These are phyloP conservation scores for Xylocopa sonorina DNA, from an alignment of 1,140 invertebrate genomes.

Conservation along the genomic window DNA sequence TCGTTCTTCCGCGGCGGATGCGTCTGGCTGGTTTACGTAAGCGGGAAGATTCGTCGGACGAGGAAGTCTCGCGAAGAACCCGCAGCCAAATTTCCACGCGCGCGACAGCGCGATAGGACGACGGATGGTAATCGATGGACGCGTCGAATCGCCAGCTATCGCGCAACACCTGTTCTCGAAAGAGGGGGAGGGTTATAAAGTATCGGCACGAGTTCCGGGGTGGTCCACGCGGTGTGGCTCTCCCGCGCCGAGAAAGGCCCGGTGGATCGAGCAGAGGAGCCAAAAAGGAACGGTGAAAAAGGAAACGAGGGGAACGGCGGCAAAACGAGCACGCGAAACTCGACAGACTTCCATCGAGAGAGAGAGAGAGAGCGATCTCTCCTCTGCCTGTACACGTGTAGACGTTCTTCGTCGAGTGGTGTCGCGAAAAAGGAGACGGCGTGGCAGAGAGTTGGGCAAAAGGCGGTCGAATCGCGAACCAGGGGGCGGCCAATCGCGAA, in stretches of 20 bases:
- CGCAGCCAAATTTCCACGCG: too few relatives aligned
- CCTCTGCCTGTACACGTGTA: not conserved
- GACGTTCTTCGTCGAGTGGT: slow-evolving; percentile 8
- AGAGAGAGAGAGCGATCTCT: slow-evolving; percentile 49
- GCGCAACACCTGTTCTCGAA: slow-evolving; percentile 55
- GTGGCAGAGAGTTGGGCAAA: slow-evolving; percentile 41
- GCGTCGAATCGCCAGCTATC: not conserved
- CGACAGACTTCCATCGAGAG: not conserved
- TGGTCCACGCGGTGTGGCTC: slow-evolving; percentile 42
- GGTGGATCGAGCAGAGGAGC: not conserved
- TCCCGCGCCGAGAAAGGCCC: slow-evolving; percentile 31
- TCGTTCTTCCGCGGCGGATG: not conserved
- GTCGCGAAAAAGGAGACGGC: slow-evolving; percentile 48
- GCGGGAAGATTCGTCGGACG: not conserved
- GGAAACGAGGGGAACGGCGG: not conserved
- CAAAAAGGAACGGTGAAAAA: slow-evolving; percentile 1
- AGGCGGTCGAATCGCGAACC: not conserved
- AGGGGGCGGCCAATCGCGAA: not conserved
- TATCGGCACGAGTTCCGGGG: slow-evolving; percentile 43
- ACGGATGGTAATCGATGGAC: not conserved
- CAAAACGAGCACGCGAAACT: slow-evolving; percentile 12
- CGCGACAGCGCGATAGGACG: too few relatives aligned
- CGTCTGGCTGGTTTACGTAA: slow-evolving; percentile 2
- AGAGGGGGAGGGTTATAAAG: slow-evolving; percentile 35
- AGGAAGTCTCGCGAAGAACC: not conserved